phyloP scores from a whole-genome alignment of 2,888 invertebrate species.

The Amphipyra berbera region DNA sequence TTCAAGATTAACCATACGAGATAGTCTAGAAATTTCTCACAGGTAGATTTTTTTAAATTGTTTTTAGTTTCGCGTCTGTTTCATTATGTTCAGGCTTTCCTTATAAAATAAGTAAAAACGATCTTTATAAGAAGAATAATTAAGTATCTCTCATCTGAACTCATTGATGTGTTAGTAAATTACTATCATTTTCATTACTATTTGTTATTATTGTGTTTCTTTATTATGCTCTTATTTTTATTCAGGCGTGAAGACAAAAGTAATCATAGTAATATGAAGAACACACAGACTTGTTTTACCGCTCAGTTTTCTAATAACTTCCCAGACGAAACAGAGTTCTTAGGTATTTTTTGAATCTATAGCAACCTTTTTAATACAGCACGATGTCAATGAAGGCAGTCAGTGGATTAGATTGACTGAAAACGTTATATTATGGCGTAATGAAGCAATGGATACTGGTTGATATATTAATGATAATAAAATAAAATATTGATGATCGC shows the following conservation, averaged over 20 bases:
- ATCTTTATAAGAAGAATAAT: no score
- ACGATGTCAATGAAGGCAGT: neutral
- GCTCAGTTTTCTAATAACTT: constrained; percentile 13
- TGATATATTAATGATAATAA: no score
- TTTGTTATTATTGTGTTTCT: no score
- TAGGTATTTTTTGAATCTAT: constrained; percentile 45
- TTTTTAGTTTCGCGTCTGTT: constrained; percentile 37
- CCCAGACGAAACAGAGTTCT: constrained; percentile 39
- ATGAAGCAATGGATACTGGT: no score
- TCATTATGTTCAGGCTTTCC: neutral
- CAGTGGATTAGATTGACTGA: neutral
- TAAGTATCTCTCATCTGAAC: no score
- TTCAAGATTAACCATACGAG: constrained; percentile 72
- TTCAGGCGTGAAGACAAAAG: constrained; percentile 60
- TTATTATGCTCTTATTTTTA: constrained; percentile 16
- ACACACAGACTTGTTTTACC: constrained; percentile 42
- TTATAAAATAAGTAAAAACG: no score
- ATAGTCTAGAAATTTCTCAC: constrained; percentile 81
- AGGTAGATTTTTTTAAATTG: constrained; percentile 70
- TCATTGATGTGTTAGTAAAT: no score
- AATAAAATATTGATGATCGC: no score
- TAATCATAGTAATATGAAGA: constrained; percentile 33
- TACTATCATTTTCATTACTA: no score
- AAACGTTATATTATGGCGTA: no score
- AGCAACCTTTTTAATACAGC: neutral